These are phyloP conservation scores for Antheraea yamamai DNA, from an alignment of 2,888 invertebrate species.

Conservation along the genomic window DNA sequence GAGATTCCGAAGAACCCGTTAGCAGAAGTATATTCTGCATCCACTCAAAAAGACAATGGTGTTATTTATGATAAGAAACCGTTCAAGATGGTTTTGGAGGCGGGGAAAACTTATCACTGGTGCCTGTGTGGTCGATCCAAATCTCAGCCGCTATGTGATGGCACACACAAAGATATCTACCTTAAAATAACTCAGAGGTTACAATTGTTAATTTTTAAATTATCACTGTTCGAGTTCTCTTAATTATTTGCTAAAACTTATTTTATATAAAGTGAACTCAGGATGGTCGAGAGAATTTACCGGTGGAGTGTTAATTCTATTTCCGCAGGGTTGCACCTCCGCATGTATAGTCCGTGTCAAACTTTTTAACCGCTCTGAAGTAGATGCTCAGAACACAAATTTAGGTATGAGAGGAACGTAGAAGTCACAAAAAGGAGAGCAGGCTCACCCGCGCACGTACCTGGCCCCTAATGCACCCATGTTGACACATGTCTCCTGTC, in stretches of 20 bases:
- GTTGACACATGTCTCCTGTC: too few species aligned
- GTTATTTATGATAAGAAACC: constrained; percentile 94
- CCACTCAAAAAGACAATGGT: constrained; percentile 87
- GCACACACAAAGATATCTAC: constrained; percentile 90
- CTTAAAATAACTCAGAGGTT: constrained; percentile 88
- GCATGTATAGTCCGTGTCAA: too few species aligned
- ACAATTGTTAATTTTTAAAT: not conserved
- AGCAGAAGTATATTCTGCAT: constrained; percentile 82
- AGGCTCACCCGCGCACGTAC: too few species aligned
- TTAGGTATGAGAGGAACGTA: too few species aligned
- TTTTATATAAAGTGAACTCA: not conserved
- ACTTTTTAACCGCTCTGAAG: too few species aligned
- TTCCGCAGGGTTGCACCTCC: too few species aligned
- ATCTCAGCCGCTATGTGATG: constrained; percentile 97
- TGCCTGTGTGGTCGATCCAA: constrained; percentile 97
- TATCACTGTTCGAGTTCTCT: not conserved
- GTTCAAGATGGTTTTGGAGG: constrained; percentile 88
- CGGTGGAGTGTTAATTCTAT: too few species aligned
- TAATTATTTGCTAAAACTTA: not conserved
- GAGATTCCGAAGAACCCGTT: constrained; percentile 87
- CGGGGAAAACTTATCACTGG: constrained; percentile 93
- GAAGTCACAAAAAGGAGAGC: too few species aligned
- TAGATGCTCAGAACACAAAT: too few species aligned
- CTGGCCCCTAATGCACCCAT: too few species aligned
- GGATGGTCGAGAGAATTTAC: too few species aligned